Evolutionary conservation across 1,140 invertebrate species (phyloP), one percentile per base, ranked within the genome.

Genomic region (Leptopilina clavipes): DNA sequence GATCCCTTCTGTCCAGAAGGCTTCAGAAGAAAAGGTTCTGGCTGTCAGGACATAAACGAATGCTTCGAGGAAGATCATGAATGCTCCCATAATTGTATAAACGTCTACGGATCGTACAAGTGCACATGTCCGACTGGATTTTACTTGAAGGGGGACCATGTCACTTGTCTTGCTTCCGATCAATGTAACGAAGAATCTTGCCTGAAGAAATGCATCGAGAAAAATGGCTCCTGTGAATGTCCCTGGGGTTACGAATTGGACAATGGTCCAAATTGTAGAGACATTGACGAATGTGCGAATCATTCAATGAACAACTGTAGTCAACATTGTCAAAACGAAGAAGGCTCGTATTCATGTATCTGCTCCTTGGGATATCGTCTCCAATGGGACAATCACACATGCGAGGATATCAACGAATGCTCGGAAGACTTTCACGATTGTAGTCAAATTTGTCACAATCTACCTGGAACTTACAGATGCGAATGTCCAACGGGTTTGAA

Each of bases 381-480:
- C 74, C 93, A 92, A 3, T 85, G 89, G 12, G 94, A 95, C 80
- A 92, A 92, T 9, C 93, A 92, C 3, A 95, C 94, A 84, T 93
- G 81, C 78, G 81, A 74, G 91, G 95, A 89, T 92, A 92, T 92
- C 6, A 95, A 97, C 89, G 96, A 97, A 87, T 97, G 96, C 87
- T 93, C 92, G 92, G 92, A 93, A 22, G 83, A 88, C 37, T 83
- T 86, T 52, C 94, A 97, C 86, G 92, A 92, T 3, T 88, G 87
- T 59, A 85, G 86, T 1, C 84, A 88, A n/a, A n/a, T 54, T 0
- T 89, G 88, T 31, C 7, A 73, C 19, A 89, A 89, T 70, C 70
- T 74, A 0, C 91, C 92, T 0, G 94, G 94, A 9, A 93, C 93
- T 1, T 96, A 93, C 84, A 87, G 89, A 6, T 97, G 97, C 88